A percentile compares a stretch with the other conserved stretches of the same genome.
Conservation (phyloP, 2,797 vertebrate genomes). For the Masticophis lateralis region DNA sequence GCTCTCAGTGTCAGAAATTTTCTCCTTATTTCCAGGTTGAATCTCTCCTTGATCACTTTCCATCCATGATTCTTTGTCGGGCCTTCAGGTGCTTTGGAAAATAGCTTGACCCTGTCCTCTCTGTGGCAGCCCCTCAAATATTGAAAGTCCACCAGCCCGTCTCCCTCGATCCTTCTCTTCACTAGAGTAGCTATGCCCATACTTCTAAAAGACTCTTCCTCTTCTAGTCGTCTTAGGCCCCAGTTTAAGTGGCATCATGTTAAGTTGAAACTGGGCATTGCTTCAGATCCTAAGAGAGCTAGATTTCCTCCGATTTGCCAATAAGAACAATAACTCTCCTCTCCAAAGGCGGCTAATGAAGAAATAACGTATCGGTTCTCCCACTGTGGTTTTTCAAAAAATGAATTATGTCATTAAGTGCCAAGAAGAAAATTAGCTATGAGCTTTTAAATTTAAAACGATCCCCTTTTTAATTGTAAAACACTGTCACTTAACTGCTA, state of each 20-base stretch:
- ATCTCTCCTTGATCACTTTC: too few relatives aligned
- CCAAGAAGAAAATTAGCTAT: conserved; percentile 79
- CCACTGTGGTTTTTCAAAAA: conserved; percentile 75
- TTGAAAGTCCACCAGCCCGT: too few relatives aligned
- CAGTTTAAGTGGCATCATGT: neutral
- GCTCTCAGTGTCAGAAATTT: too few relatives aligned
- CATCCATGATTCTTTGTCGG: too few relatives aligned
- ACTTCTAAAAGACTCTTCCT: neutral
- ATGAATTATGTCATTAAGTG: conserved; percentile 78
- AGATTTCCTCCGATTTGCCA: conserved; percentile 3
- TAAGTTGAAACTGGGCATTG: conserved; percentile 31
- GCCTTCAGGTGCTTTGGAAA: too few relatives aligned
- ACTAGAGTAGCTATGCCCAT: neutral
- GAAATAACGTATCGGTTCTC: conserved; percentile 64
- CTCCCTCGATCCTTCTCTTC: too few relatives aligned
- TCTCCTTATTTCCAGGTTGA: too few relatives aligned
- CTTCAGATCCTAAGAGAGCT: conserved; percentile 49
- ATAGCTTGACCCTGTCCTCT: too few relatives aligned
- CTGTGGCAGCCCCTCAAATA: too few relatives aligned
- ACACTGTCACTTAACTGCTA: conserved; percentile 99
- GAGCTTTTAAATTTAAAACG: conserved; percentile 81
- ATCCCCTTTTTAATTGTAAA: conserved; percentile 99
- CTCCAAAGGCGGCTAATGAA: conserved; percentile 43
- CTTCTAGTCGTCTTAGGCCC: neutral
- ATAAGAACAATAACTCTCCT: conserved; percentile 48